Percentiles rank a stretch among this genome's conserved stretches.
Evolutionary conservation across 2,797 vertebrate species (phyloP).

Genomic region (Tolypeutes matacus): DNA sequence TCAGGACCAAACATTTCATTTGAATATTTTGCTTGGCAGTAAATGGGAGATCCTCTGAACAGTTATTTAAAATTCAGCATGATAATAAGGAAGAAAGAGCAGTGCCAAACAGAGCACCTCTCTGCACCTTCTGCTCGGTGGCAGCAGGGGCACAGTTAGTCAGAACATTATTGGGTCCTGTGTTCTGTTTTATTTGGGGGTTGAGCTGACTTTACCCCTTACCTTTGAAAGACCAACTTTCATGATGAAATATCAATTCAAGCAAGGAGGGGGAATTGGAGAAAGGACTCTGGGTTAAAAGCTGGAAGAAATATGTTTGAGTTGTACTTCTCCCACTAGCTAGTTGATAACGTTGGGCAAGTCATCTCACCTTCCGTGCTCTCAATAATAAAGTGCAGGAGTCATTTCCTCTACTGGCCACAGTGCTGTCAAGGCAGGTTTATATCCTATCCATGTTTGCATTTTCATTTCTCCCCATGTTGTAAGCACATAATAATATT

Average conservation of each 20-base stretch:
- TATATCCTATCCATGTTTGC: not conserved
- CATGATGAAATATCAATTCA: not conserved
- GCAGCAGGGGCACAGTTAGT: not conserved
- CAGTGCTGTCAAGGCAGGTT: not conserved
- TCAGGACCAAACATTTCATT: slow-evolving; percentile 84
- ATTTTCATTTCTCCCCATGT: not conserved
- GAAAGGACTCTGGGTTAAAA: slow-evolving; percentile 27
- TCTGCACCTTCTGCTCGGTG: not conserved
- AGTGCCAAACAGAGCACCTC: slow-evolving; percentile 33
- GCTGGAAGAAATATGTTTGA: not conserved
- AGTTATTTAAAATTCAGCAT: slow-evolving; percentile 72
- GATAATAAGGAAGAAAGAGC: slow-evolving; percentile 65
- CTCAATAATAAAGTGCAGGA: not conserved
- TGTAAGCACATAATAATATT: not conserved
- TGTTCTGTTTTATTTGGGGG: not conserved
- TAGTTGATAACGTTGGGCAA: not conserved
- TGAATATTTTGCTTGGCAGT: slow-evolving; percentile 84
- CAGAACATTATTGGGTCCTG: not conserved
- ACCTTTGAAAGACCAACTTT: not conserved
- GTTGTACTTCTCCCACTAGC: not conserved
- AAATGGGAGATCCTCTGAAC: slow-evolving; percentile 71
- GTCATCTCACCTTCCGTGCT: not conserved
- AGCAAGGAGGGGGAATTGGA: not conserved
- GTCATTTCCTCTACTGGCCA: not conserved
- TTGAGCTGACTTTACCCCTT: not conserved